Evolutionary conservation across 2,113 vertebrate genomes (phyloP), one percentile per base, ranked within the genome.

Genomic region (Jacana jacana): DNA sequence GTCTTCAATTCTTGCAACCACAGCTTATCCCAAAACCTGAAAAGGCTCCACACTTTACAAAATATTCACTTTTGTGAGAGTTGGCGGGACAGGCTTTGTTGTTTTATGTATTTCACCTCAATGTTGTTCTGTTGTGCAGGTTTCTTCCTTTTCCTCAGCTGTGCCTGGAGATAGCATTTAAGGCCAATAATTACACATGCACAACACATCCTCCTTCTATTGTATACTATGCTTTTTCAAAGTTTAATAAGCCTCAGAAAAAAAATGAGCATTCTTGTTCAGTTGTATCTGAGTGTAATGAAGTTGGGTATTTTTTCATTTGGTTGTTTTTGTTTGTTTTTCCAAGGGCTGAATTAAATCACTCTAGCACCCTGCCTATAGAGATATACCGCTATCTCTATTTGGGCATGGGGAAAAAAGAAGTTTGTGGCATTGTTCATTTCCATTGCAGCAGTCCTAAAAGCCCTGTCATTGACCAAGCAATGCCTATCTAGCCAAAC

Each of bases 171-270:
- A 97, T 94, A 90, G 95, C 95, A 97, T 93, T 94, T 95, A 97
- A 98, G 97, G 97, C 82, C 84, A 97, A 70, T 68, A 91, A 97
- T 97, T 91, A 91, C 79, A 60, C 9, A 79, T 78, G 65, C 96
- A 89, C 63, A 95, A 69, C 86, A 95, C 31, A 81, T 68, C 66
- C 87, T 94, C 83, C 90, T 95, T 81, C 94, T 89, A 19, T 64
- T 88, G 91, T 51, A 51, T 68, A 37, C 71, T 46, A 15, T 33
- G 55, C 51, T 87, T 96, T 93, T 68, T 57, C 89, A 70, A 81
- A 93, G 52, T 91, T 96, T 97, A 92, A 86, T 86, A 95, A 93
- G 84, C 85, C 71, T 52, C 69, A 35, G 20, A 7, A 88, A 91
- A 69, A 85, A 89, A 85, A 89, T 2, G 49, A 88, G 54, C 42